phyloP scores from a whole-genome alignment of 2,888 invertebrate species.

The Hylaea fasciaria region DNA sequence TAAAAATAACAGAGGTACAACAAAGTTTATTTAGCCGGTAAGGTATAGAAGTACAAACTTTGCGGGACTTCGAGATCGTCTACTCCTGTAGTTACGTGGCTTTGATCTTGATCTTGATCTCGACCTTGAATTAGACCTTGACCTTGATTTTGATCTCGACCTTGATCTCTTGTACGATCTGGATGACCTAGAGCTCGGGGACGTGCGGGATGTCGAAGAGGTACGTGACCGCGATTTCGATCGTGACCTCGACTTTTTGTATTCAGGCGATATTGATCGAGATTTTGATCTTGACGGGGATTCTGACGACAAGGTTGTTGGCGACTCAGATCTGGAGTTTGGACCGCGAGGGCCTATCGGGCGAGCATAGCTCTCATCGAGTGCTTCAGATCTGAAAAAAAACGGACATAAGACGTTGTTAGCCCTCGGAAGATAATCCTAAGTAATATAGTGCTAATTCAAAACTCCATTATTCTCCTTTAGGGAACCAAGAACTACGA shows the following conservation, averaged over 20 bases:
- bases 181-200: conserved; percentile 62
- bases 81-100: conserved; percentile 61
- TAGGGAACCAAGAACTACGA: no score
- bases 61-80: conserved; percentile 67
- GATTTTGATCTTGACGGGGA: conserved; percentile 55
- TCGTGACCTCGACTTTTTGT: conserved; percentile 56
- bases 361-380: conserved; percentile 51
- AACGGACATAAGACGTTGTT: no score
- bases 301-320: conserved; percentile 27
- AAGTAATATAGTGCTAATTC: no score
- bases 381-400: conserved; percentile 54
- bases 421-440: no score
- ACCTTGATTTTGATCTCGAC: conserved; percentile 51
- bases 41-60: conserved; percentile 68
- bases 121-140: conserved; percentile 56
- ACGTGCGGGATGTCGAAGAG: no score
- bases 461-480: no score
- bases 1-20: neutral
- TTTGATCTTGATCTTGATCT: conserved; percentile 66
- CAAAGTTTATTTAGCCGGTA: neutral
- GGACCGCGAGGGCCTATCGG: conserved; percentile 70
- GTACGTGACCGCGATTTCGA: conserved; percentile 62
- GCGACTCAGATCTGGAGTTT: conserved; percentile 47
- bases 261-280: conserved; percentile 50
- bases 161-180: conserved; percentile 55